These are phyloP conservation scores for Tetragonula clypearis DNA, from an alignment of 1,140 invertebrate genomes.

Conservation along the genomic window DNA sequence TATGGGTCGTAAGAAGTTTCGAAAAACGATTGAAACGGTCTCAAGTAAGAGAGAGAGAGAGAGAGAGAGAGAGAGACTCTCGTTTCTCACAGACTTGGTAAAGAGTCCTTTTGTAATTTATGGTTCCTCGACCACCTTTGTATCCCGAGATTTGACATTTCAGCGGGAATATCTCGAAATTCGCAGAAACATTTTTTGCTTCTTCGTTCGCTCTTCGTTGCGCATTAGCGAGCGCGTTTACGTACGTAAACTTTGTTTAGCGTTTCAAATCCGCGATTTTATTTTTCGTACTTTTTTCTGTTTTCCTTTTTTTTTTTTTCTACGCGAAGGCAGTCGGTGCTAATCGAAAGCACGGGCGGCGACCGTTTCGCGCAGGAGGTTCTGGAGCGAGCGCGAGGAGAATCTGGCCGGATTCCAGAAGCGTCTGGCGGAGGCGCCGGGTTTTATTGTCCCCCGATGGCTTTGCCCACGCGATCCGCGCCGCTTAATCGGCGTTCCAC, in stretches of 20 bases:
- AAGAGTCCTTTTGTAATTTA: background rate
- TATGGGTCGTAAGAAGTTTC: background rate
- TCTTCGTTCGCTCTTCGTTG: no score
- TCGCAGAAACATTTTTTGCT: no score
- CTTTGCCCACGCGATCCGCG: slow-evolving; percentile 61
- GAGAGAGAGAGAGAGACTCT: background rate
- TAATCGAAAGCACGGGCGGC: slow-evolving; percentile 37
- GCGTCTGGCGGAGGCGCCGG: slow-evolving; percentile 64
- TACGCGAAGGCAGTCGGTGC: background rate
- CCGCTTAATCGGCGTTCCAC: slow-evolving; percentile 57
- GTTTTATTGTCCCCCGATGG: slow-evolving; percentile 68
- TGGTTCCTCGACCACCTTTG: background rate
- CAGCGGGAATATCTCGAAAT: background rate
- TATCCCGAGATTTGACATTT: background rate
- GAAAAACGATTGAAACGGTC: background rate
- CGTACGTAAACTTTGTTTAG: no score
- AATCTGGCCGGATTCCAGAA: slow-evolving; percentile 68
- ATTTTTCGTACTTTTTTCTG: no score
- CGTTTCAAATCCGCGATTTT: no score
- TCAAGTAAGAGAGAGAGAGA: background rate
- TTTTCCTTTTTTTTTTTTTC: background rate
- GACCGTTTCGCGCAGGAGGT: slow-evolving; percentile 24
- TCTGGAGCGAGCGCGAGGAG: slow-evolving; percentile 43
- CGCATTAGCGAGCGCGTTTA: no score
- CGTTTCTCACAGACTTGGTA: background rate